Percentiles rank a stretch among this genome's conserved stretches.
phyloP scores from a whole-genome alignment of 2,888 invertebrate species.

The Hetaerina titia region DNA sequence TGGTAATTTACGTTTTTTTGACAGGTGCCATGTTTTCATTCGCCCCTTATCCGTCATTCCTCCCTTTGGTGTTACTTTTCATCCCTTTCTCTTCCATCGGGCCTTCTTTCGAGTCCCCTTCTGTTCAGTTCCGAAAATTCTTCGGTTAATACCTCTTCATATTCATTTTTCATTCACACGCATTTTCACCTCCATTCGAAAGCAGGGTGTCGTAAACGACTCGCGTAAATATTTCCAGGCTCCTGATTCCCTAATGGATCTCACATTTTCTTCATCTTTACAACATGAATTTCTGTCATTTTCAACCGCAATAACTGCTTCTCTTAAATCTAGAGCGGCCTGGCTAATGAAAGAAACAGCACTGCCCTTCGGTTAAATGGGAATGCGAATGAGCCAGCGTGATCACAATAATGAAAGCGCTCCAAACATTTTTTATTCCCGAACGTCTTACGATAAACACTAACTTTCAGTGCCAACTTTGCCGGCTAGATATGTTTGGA shows the following conservation, averaged over 20 bases:
- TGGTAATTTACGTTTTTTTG: background rate
- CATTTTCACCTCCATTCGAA: background rate
- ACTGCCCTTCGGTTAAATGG: background rate
- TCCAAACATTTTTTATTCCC: background rate
- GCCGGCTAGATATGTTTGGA: background rate
- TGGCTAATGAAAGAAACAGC: background rate
- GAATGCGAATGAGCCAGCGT: background rate
- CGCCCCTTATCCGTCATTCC: background rate
- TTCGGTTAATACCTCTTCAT: background rate
- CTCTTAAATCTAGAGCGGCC: background rate
- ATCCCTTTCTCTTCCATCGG: background rate
- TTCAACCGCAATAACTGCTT: background rate
- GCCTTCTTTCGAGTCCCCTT: background rate
- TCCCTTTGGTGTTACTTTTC: background rate
- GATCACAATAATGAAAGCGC: background rate
- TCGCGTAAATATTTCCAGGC: background rate
- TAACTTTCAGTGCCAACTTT: background rate
- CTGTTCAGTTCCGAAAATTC: background rate
- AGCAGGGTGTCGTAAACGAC: background rate
- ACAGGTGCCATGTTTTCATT: background rate
- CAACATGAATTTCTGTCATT: background rate
- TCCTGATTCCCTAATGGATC: background rate
- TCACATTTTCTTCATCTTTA: background rate
- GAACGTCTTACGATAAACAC: background rate
- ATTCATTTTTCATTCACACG: background rate